Evolutionary conservation across 2,888 invertebrate species (phyloP).

Genomic region (Ophion slaviceki): DNA sequence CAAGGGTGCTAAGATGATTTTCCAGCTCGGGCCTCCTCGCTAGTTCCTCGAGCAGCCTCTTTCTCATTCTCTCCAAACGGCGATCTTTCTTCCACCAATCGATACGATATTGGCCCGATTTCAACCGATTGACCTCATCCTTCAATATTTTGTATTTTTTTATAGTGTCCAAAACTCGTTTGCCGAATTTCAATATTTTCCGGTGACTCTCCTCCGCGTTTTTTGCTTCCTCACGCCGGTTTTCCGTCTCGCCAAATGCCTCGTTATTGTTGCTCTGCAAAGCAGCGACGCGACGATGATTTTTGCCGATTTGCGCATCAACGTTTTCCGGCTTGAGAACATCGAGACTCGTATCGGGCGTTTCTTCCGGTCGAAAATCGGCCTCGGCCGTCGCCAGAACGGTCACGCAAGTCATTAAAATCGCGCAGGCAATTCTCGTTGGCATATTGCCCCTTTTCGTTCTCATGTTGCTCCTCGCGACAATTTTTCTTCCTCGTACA

Average conservation of each 20-base stretch:
- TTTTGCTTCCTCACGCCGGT: constrained; percentile 1
- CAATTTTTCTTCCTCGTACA: neutral
- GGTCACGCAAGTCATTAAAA: neutral
- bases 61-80: constrained; percentile 49
- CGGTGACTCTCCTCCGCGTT: constrained; percentile 43
- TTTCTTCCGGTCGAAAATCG: neutral
- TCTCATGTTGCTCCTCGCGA: neutral
- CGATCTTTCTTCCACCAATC: constrained; percentile 59
- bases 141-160: constrained; percentile 26
- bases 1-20: constrained; percentile 34
- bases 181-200: constrained; percentile 45
- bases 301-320: neutral
- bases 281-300: neutral
- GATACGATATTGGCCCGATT: constrained; percentile 45
- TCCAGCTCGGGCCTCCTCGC: constrained; percentile 42
- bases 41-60: constrained; percentile 44
- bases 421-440: neutral
- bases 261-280: neutral
- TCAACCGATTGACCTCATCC: constrained; percentile 16
- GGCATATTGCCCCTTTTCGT: constrained; percentile 16
- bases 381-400: neutral
- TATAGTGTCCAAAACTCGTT: constrained; percentile 49
- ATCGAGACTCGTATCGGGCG: neutral
- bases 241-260: constrained; percentile 24
- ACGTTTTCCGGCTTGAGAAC: neutral